Base-by-base conservation (phyloP, 53 echinoderm and acorn worm genomes). In the Luidia sarsii region DNA sequence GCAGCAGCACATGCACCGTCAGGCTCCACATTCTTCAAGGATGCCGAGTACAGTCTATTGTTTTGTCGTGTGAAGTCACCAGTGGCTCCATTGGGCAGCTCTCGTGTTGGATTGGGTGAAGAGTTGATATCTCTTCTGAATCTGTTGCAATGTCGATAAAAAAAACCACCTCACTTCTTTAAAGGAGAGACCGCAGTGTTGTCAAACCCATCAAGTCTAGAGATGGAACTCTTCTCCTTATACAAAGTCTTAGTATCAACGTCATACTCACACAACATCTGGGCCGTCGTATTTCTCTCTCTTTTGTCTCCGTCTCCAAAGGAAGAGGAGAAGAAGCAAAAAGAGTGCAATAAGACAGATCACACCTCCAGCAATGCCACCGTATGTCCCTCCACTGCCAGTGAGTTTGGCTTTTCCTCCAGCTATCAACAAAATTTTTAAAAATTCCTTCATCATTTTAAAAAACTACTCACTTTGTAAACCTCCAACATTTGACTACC, bases 1-100 rank as follows among this genome's bases (percentile, higher is more conserved):
- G 83, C 83, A 0, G 83, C 86, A 16, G 79, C 86, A 57, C 86
- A 86, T 15, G 86, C 86, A 37, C 86, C 86, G 21, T 71, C 80
- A 2, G 71, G 46, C 32, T 75, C 86, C 1, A 45, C 36, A 34
- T 80, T 80, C 37, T 86, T 86, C 43, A 43, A 43, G 6, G 80
- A 57, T 5, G 83, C n/a, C 16, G 49, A 37, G 61, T 53, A 70
- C 61, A 83, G 59, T 19, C 70, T 55, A 41, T 83, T 83, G 70
- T 57, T 83, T 7, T 83, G 83, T 38, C 50, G 33, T 38, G 33
- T 52, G 35, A 83, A 0, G 73, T 81, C 80, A 18, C 52, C 65
- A 55, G 68, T 64, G 49, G 70, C 67, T 1, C 81, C 87, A 28
- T 65, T 65, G 49, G 59, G 69, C 15, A 33, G 10, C 8, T 33